Evolutionary conservation across 2,797 vertebrate genomes (phyloP).

Genomic region (Netta rufina): DNA sequence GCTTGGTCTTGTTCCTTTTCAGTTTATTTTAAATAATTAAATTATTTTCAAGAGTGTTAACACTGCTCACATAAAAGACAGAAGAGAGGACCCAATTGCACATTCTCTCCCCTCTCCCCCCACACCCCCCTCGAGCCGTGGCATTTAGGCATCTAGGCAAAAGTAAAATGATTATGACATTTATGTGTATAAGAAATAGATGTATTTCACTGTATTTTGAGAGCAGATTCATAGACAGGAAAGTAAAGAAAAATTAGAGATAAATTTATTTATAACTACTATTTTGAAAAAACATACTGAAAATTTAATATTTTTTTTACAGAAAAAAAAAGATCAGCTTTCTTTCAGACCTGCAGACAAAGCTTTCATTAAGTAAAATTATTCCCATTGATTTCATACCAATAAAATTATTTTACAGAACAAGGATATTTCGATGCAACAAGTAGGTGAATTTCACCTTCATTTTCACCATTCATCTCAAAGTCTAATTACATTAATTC

Average conservation of each 20-base stretch:
- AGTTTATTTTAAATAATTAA: not conserved
- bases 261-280: not conserved
- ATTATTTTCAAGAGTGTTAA: not conserved
- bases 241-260: not conserved
- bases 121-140: not conserved
- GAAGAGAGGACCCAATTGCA: not conserved
- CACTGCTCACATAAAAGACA: not conserved
- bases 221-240: not conserved
- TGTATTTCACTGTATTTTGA: not conserved
- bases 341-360: not conserved
- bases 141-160: not conserved
- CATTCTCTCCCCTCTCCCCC: not conserved
- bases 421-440: not conserved
- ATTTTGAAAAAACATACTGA: not conserved
- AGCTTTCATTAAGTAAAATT: not conserved
- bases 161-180: not conserved
- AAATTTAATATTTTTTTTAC: not conserved
- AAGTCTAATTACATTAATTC: not conserved
- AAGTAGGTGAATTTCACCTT: not conserved
- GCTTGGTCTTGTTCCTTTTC: not conserved
- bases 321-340: rapidly evolving
- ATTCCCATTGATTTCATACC: not conserved
- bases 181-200: not conserved
- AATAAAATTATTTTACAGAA: not conserved
- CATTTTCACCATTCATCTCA: not conserved